phyloP scores from a whole-genome alignment of 2,888 invertebrate genomes.

The Drosophila neoperkinsi region DNA sequence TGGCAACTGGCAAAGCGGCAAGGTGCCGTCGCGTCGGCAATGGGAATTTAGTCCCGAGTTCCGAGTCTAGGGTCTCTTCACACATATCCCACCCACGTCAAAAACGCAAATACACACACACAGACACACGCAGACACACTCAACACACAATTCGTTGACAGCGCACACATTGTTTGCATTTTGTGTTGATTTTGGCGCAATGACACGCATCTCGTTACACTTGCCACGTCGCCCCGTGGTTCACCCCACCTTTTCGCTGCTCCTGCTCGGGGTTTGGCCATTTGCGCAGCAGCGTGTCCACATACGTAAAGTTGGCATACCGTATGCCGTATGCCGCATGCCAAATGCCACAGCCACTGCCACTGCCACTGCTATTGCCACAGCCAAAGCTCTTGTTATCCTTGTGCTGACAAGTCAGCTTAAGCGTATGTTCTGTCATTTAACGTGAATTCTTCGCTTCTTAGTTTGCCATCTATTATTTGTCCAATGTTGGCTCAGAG shows the following conservation, averaged over 20 bases:
- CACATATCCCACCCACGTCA: slow-evolving; percentile 18
- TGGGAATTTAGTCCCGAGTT: background rate
- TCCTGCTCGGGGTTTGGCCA: slow-evolving; percentile 13
- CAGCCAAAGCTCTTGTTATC: slow-evolving; percentile 35
- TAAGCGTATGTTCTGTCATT: slow-evolving; percentile 36
- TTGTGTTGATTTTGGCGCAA: slow-evolving; percentile 75
- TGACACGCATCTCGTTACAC: slow-evolving; percentile 76
- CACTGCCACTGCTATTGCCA: slow-evolving; percentile 9
- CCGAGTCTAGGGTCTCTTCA: background rate
- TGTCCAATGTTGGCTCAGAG: slow-evolving; percentile 12
- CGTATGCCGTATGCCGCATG: slow-evolving; percentile 6
- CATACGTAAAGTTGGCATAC: slow-evolving; percentile 10
- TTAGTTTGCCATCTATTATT: slow-evolving; percentile 22
- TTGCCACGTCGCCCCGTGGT: slow-evolving; percentile 31
- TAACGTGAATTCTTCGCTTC: slow-evolving; percentile 8
- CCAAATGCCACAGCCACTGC: slow-evolving; percentile 7
- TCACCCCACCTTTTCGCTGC: background rate
- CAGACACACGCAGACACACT: background rate
- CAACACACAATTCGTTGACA: slow-evolving; percentile 29
- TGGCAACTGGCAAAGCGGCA: background rate
- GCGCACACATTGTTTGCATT: slow-evolving; percentile 76
- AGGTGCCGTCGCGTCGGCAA: slow-evolving; percentile 28
- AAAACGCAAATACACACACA: slow-evolving; percentile 17
- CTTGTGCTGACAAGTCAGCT: slow-evolving; percentile 50
- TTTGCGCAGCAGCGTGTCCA: slow-evolving; percentile 56